Evolutionary conservation across 2,113 vertebrate genomes (phyloP), one percentile per base, ranked within the genome.

Genomic region (Psilopogon haemacephalus): DNA sequence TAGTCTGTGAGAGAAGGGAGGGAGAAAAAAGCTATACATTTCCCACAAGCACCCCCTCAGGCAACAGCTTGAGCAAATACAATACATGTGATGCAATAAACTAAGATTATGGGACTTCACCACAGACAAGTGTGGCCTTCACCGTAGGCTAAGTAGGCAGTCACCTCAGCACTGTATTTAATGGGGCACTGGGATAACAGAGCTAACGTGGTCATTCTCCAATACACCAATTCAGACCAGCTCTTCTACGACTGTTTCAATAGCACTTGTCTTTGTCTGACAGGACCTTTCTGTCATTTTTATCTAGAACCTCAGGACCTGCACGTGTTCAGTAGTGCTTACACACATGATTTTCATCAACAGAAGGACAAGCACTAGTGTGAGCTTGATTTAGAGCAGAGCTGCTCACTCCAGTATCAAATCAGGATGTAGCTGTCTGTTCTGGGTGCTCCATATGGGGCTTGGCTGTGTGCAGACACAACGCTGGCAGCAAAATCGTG

Each of bases 21-120:
- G 92, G 48, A 81, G 82, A 86, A 93, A 64, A 91, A 86, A 95
- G 95, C 93, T 69, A 91, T 96, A 96, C 96, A 95, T 96, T 96
- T 96, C 96, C 96, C 96, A 95, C 95, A 95, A 96, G 93, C 93
- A 95, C 91, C 89, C 94, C 95, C 95, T 96, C 85, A 96, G 96
- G 96, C 95, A 96, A 95, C 94, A 91, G 93, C 93, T 72, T 95
- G 95, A 96, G 91, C 94, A 96, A 96, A 96, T 90, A 93, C 95
- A 94, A 95, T 95, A 94, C 91, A 93, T 86, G 89, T 10, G 15
- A 91, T 89, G 95, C 91, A 95, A 96, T 96, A 96, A 96, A 96
- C 94, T 71, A 96, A 94, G 91, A 96, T 96, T 96, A 96, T 95
- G 93, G 87, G 91, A 95, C 94, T 95, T 90, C 93, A 86, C 79